Evolutionary conservation across 2,113 vertebrate genomes (phyloP).

Genomic region (Tetraodon nigroviridis): DNA sequence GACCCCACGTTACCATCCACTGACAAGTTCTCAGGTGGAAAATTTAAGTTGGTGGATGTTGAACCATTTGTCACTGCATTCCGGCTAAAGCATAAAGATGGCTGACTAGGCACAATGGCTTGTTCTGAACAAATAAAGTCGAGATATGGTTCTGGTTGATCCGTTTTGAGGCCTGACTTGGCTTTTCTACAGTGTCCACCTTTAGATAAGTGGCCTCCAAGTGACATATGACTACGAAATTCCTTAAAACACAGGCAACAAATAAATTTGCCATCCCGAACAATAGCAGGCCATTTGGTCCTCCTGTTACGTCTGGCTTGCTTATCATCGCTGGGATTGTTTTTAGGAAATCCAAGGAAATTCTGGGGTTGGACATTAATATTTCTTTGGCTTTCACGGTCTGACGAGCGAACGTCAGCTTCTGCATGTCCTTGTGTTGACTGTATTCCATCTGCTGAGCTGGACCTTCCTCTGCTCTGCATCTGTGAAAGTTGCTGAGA

Average conservation of each 20-base stretch:
- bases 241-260: constrained; percentile 90
- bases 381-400: constrained; percentile 30
- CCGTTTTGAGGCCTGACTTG: constrained; percentile 79
- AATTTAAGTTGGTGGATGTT: constrained; percentile 56
- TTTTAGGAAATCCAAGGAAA: constrained; percentile 41
- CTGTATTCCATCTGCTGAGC: too few species aligned
- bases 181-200: constrained; percentile 85
- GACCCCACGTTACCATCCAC: constrained; percentile 67
- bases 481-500: constrained; percentile 77
- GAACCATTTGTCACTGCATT: constrained; percentile 70
- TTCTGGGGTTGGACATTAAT: constrained; percentile 16
- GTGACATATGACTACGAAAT: constrained; percentile 89
- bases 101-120: constrained; percentile 68
- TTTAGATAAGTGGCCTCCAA: constrained; percentile 95
- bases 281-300: constrained; percentile 92
- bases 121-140: constrained; percentile 88
- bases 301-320: constrained; percentile 80
- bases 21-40: constrained; percentile 69
- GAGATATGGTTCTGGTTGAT: constrained; percentile 83
- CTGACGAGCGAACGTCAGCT: constrained; percentile 62
- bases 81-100: constrained; percentile 72
- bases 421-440: constrained; percentile 70
- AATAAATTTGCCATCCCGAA: constrained; percentile 90
- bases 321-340: constrained; percentile 66
- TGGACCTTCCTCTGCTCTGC: constrained; percentile 65